Base-by-base conservation (phyloP, 2,888 invertebrate genomes). In the Drosophila atripex region DNA sequence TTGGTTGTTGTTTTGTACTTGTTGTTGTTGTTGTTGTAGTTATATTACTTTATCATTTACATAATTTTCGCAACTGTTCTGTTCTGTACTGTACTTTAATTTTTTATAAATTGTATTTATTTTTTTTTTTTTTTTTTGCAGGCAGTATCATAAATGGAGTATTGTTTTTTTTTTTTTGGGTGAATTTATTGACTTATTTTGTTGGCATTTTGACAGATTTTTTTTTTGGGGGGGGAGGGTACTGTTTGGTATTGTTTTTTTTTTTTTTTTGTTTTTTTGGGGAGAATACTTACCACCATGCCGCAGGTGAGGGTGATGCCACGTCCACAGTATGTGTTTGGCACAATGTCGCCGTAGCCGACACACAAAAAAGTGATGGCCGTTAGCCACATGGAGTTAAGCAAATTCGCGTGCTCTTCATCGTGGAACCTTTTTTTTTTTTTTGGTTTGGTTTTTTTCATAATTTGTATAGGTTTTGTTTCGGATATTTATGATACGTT, bases 321-420 rank as follows among this genome's bases (percentile, higher is more conserved):
- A 92, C 99, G 95, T 91, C 99, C 99, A 94, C 99, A 99, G 94
- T 99, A 99, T 82, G 99, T 99, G 94, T 99, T 99, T 92, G 99
- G 99, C 91, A 99, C 99, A 91, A 99, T 98, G 93, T 98, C 99
- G 89, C 99, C 99, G 93, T 99, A 99, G 92, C 99, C 99, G 90
- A 99, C 98, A 93, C 99, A 98, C 92, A 99, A 96, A 94, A 99
- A 99, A 90, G 99, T 99, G 92, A 99, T 99, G 93, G 99, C 98
- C 92, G 99, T 99, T 93, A 99, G 95, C 99, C 99, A 99, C 97
- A 99, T 98, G 92, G 99, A 97, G 94, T 99, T 99, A 93, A 98
- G 95, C 92, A 99, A 96, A 94, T 99, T 99, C 92, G 97, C 98
- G 94, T 99, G 98, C 93, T 98, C 97, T 93, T 97, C 97, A 93